Conservation (phyloP, 2,113 vertebrate species). For the rabbit (Oryctolagus cuniculus) region DNA sequence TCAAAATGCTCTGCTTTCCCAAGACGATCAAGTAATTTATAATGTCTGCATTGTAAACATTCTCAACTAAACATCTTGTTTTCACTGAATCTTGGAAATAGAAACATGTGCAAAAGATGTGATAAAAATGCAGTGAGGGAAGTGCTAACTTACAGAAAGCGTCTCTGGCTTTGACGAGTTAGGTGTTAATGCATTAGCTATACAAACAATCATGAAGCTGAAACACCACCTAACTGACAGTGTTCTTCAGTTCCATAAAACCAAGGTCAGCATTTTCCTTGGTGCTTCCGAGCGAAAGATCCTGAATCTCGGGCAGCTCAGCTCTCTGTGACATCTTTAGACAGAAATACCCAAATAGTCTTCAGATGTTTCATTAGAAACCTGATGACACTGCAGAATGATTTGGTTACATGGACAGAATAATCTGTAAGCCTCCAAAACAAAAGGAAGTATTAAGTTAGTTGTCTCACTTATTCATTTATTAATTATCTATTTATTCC, state of each 20-base stretch:
- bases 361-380: neutral
- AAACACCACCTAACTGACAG: neutral
- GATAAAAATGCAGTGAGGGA: constrained; percentile 43
- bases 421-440: neutral
- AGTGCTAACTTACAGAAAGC: neutral
- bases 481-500: neutral
- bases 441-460: neutral
- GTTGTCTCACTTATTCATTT: neutral
- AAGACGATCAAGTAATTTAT: constrained; percentile 49
- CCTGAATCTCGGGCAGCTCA: neutral
- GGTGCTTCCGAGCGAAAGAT: neutral
- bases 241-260: neutral
- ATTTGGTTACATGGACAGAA: neutral
- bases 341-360: neutral
- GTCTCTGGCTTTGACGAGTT: neutral
- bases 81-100: constrained; percentile 51
- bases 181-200: neutral
- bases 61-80: constrained; percentile 37
- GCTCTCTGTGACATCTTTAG: neutral
- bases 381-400: neutral
- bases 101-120: constrained; percentile 36
- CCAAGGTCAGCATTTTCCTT: neutral
- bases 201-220: neutral
- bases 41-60: constrained; percentile 42
- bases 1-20: constrained; percentile 58